Base-by-base conservation (phyloP, 2,888 invertebrate genomes). In the Atrina japonica region DNA sequence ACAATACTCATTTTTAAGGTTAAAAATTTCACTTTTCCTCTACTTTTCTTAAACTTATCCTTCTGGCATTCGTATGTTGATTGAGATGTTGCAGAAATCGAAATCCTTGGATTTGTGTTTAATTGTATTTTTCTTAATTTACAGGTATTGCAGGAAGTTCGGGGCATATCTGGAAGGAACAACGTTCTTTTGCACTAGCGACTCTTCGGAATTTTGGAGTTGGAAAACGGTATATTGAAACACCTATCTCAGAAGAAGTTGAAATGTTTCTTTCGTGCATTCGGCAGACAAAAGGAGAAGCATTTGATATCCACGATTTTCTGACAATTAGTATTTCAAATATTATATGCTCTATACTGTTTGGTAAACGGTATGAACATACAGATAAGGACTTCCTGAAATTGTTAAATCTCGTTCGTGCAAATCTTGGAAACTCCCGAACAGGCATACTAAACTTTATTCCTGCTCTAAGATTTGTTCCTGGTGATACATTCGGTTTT, bases 281-380 rank as follows among this genome's bases (percentile, higher is more conserved):
- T 7, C 49, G 56, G 27, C n/a, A 27, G 3, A 18, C 52, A 11
- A 60, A 67, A n/a, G 68, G 66, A 2, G 23, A 50, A 29, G 49
- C 73, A 14, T 66, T 77, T 3, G 61, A 82, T 43, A 50, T 73
- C 6, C 49, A 61, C 7, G 52, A 67, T 1, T 25, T 70, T 5
- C 53, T 79, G 0, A 56, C 55, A 1, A 64, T 65, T 0, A 74
- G 77, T 16, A 70, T 80, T 3, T 76, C 77, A 0, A 81, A 80
- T 58, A 65, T 82, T 7, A 78, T 82, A 6, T 76, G 70, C 35
- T 66, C 67, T 3, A 65, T 82, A 9, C 21, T 73, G 3, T 61
- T 73, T 40, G 73, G 78, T 1, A 60, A 64, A n/a, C 23, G 76
- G 16, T 63, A 58, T 21, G 69, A 69, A 7, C 65, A 75, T 45